Evolutionary conservation across 1,140 invertebrate species (phyloP).

Genomic region (Camponotus pennsylvanicus): DNA sequence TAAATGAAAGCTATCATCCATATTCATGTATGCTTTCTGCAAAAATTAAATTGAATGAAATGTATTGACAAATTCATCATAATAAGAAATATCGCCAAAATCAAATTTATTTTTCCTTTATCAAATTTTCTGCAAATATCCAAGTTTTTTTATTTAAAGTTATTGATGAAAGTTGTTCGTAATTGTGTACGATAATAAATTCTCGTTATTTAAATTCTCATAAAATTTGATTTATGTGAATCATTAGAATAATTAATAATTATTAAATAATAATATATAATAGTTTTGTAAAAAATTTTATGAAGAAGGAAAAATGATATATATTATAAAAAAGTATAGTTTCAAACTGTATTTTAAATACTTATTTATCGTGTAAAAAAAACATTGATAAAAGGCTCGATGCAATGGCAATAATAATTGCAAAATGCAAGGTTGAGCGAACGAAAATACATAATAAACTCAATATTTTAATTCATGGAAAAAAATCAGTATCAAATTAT

Average conservation of each 20-base stretch:
- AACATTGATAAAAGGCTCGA: not conserved
- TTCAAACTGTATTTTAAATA: slow-evolving; percentile 11
- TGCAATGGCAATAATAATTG: not conserved
- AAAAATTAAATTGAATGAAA: not conserved
- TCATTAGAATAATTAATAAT: not conserved
- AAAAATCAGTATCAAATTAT: slow-evolving; percentile 43
- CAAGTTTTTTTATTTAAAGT: not conserved
- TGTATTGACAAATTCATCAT: slow-evolving; percentile 9
- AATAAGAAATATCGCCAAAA: not conserved
- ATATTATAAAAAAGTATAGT: not conserved
- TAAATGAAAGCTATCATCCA: not conserved
- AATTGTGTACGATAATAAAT: not conserved
- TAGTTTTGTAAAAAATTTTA: not conserved
- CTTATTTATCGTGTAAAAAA: not conserved
- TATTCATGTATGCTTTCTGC: not conserved
- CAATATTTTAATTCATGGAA: not conserved
- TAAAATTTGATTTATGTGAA: not conserved
- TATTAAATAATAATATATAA: not conserved
- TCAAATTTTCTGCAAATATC: not conserved
- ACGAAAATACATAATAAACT: slow-evolving; percentile 26
- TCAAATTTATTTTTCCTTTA: not conserved
- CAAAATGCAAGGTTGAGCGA: slow-evolving; percentile 14
- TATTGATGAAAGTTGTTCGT: not conserved
- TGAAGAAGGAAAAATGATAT: not conserved
- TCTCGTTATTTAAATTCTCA: not conserved